Evolutionary conservation across 2,888 invertebrate species (phyloP), one percentile per base, ranked within the genome.

Genomic region (Parochlus steinenii): DNA sequence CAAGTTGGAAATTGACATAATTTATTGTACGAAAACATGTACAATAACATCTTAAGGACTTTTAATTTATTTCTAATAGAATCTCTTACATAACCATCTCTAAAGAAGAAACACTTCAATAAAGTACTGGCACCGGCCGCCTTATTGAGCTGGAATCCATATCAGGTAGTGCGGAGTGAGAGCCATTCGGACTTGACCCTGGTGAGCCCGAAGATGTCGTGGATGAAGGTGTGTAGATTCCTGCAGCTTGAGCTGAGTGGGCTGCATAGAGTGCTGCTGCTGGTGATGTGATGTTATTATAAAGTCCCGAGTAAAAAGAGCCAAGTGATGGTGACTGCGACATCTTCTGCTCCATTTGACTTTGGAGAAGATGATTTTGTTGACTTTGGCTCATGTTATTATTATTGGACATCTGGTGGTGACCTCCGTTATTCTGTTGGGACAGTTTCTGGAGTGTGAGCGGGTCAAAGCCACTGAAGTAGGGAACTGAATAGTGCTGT

Each of bases 401-500:
- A 48, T 12, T 51, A 45, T 46, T 53, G 52, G 39, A 52, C 53
- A 31, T 48, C 48, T 10, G 53, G 50, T 14, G 56, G 51, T 1
- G 54, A 53, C 41, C 54, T 53, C 35, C 53, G 47, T 41, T 59
- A 58, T 40, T 58, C 56, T 29, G 36, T 11, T 22, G 23, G 20
- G 35, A 29, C 27, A 59, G 44, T 44, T 59, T 59, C 5, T 56
- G 56, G 15, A 59, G 42, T 1, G 59, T 54, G 28, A 59, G 39
- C 2, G 56, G 58, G 44, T 59, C 58, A 32, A 59, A 59, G 20
- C 58, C 55, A 3, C 58, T 54, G 41, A 58, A 58, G 40, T 59
- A 59, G 23, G 58, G 58, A 40, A 58, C 55, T 19, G 58, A 53
- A 39, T 59, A 59, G n/a, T 56, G 51, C 67, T 76, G 45, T 63